Percentiles rank a stretch among this genome's conserved stretches.
phyloP scores from a whole-genome alignment of 1,140 invertebrate species.

The Phenacoccus solenopsis region DNA sequence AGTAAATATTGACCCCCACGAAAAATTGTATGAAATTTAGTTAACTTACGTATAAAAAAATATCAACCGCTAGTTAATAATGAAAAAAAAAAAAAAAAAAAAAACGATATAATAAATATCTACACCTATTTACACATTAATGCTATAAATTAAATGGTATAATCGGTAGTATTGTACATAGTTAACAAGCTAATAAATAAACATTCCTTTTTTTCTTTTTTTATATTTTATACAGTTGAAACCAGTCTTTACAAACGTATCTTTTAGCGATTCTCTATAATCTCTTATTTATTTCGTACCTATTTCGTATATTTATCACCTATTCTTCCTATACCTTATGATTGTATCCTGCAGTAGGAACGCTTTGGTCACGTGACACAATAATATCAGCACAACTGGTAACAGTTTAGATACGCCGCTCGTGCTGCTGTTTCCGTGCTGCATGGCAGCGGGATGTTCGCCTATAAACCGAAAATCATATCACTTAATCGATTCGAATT shows the following conservation, averaged over 20 bases:
- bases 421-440: slow-evolving; percentile 46
- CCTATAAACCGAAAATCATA: slow-evolving; percentile 46
- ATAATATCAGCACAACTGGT: slow-evolving; percentile 24
- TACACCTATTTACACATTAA: background rate
- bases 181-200: background rate
- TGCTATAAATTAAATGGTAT: background rate
- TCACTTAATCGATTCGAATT: background rate
- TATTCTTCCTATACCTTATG: background rate
- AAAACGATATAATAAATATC: background rate
- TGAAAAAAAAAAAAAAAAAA: background rate
- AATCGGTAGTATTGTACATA: background rate
- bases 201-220: too few species aligned
- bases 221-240: background rate
- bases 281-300: too few species aligned
- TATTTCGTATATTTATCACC: background rate
- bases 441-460: slow-evolving; percentile 73
- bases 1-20: too few species aligned
- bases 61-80: background rate
- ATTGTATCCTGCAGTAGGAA: background rate
- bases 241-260: background rate
- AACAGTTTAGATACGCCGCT: slow-evolving; percentile 27
- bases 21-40: background rate
- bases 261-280: background rate
- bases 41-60: background rate
- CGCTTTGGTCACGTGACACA: slow-evolving; percentile 21